These are phyloP conservation scores for Rhagophthalmus giganteus DNA, from an alignment of 2,888 invertebrate species.

Conservation along the genomic window DNA sequence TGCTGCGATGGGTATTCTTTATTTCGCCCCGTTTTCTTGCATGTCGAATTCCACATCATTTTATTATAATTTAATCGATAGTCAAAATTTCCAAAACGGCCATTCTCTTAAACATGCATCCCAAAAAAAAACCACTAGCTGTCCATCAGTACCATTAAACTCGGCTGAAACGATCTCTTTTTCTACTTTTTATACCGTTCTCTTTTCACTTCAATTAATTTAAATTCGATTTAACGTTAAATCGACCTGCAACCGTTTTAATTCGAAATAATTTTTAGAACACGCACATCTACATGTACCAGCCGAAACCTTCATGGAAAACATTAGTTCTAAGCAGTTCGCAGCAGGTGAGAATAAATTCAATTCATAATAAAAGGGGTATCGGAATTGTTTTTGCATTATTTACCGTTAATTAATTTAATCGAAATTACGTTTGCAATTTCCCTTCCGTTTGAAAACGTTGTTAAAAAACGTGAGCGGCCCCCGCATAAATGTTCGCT, in stretches of 20 bases:
- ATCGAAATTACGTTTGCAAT: neutral
- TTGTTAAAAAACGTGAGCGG: too few relatives aligned
- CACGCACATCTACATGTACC: conserved; percentile 29
- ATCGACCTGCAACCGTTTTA: conserved; percentile 13
- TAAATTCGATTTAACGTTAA: neutral
- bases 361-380: conserved; percentile 4
- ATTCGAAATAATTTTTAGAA: conserved; percentile 26
- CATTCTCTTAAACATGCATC: conserved; percentile 11
- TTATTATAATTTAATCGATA: too few relatives aligned
- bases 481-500: too few relatives aligned
- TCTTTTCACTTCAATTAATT: neutral
- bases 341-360: conserved; percentile 24
- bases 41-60: too few relatives aligned
- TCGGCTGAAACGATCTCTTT: neutral
- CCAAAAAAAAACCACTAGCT: too few relatives aligned
- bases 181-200: neutral
- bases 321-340: conserved; percentile 30
- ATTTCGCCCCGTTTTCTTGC: too few relatives aligned
- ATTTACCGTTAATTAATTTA: neutral
- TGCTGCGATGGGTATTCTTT: too few relatives aligned
- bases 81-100: conserved; percentile 7
- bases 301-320: conserved; percentile 30
- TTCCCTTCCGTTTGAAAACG: neutral
- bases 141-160: neutral
- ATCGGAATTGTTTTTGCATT: neutral